Percentiles rank a stretch among this genome's conserved stretches.
Conservation (phyloP, 1,140 invertebrate species). For the Lethocerus indicus region DNA sequence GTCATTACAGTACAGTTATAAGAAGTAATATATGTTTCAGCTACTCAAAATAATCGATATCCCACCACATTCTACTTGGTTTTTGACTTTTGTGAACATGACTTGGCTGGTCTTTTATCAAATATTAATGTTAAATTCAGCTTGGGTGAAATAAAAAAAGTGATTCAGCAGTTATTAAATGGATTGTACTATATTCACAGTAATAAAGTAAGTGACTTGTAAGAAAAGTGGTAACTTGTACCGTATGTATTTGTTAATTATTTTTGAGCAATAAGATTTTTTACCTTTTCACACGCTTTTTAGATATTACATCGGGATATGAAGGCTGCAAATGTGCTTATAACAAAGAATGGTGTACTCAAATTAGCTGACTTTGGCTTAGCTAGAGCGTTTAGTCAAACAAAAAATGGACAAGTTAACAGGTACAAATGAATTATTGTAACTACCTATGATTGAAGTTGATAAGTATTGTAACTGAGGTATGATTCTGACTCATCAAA, state of each 20-base stretch:
- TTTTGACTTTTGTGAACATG: constrained; percentile 99
- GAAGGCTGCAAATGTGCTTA: constrained; percentile 98
- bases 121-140: constrained; percentile 94
- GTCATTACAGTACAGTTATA: not conserved
- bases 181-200: constrained; percentile 95
- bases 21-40: constrained; percentile 28
- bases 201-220: constrained; percentile 51
- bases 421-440: too few species aligned
- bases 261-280: constrained; percentile 7
- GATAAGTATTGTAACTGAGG: too few species aligned
- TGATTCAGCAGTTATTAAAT: constrained; percentile 93
- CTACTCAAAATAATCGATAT: constrained; percentile 68
- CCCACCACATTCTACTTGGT: constrained; percentile 93
- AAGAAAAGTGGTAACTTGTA: too few species aligned
- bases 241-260: not conserved
- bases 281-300: constrained; percentile 11
- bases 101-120: constrained; percentile 89
- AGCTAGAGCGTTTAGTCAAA: constrained; percentile 78
- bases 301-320: constrained; percentile 86
- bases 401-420: constrained; percentile 71
- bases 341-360: constrained; percentile 89
- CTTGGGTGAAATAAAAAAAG: constrained; percentile 95
- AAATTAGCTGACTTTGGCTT: constrained; percentile 89
- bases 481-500: too few species aligned
- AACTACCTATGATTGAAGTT: too few species aligned